Conservation (phyloP, 2,797 vertebrate genomes). For the Enteromius fasciolatus region DNA sequence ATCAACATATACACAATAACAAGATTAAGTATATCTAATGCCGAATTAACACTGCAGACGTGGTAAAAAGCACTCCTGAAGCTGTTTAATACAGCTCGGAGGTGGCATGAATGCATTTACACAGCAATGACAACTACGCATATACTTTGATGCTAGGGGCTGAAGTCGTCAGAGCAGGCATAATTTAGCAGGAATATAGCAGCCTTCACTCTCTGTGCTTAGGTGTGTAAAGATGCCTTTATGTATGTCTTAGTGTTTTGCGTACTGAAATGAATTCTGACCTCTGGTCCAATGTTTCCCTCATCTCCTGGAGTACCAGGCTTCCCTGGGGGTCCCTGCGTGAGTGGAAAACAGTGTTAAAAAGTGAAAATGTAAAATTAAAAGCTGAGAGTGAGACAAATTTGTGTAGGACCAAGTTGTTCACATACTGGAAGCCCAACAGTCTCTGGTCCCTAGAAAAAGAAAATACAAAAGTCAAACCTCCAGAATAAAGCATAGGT, state of each 20-base stretch:
- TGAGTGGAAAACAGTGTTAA: neutral
- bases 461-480: constrained; percentile 9
- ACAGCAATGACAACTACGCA: neutral
- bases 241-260: neutral
- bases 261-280: constrained; percentile 52
- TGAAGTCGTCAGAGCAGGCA: neutral
- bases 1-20: neutral
- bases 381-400: neutral
- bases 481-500: neutral
- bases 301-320: constrained; percentile 79
- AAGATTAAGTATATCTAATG: neutral
- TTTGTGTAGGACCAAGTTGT: neutral
- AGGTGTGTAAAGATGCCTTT: neutral
- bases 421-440: constrained; percentile 78
- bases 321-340: constrained; percentile 79
- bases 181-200: neutral
- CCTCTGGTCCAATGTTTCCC: constrained; percentile 83
- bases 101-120: constrained; percentile 7
- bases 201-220: neutral
- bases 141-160: neutral
- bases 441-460: constrained; percentile 72
- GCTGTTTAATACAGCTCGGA: neutral
- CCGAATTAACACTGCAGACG: neutral
- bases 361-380: neutral
- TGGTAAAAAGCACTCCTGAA: neutral